Evolutionary conservation across 2,113 vertebrate species (phyloP), one percentile per base, ranked within the genome.

Genomic region (Varanus komodoensis): DNA sequence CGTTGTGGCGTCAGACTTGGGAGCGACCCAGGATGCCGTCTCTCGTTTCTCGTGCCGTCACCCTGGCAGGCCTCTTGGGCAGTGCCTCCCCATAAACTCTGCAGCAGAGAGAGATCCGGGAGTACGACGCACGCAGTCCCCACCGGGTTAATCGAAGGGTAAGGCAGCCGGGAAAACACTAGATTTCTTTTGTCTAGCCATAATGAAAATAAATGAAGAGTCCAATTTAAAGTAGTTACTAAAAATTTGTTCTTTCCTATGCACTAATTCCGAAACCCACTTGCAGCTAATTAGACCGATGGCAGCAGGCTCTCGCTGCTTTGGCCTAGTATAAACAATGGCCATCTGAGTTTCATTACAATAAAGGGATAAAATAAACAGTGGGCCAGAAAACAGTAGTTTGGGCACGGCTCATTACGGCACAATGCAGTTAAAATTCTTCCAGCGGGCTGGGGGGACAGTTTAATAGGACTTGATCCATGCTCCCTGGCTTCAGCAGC

Each of bases 271-370:
- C 92, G 88, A 94, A 96, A 94, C 88, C 84, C 96, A 93, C 95
- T 97, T 92, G 95, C 94, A 96, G 96, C 93, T 97, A 98, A 98
- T 98, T 96, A 97, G 96, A 94, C 95, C 0, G 91, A 95, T 95
- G 84, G 73, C 78, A 95, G 96, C 94, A 86, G 84, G 89, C 95
- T 95, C 96, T 93, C 94, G 94, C 93, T 94, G 96, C 90, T 93
- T 97, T 80, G 78, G 64, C 94, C 92, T 97, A 96, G 95, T 97
- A 97, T 98, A 98, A 98, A 98, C 97, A 98, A 86, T 25, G n/a
- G 87, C 95, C 98, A 98, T 98, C 98, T 99, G 98, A 98, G 96
- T 97, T 97, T 97, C 97, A 98, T 98, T 98, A 98, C 97, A 97
- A 97, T 97, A 96, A 97, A 97, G 97, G 96, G 97, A 98, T 98